A percentile compares a stretch with the other conserved stretches of the same genome.
Evolutionary conservation across 2,797 vertebrate species (phyloP).

Genomic region (Danio tinwini): DNA sequence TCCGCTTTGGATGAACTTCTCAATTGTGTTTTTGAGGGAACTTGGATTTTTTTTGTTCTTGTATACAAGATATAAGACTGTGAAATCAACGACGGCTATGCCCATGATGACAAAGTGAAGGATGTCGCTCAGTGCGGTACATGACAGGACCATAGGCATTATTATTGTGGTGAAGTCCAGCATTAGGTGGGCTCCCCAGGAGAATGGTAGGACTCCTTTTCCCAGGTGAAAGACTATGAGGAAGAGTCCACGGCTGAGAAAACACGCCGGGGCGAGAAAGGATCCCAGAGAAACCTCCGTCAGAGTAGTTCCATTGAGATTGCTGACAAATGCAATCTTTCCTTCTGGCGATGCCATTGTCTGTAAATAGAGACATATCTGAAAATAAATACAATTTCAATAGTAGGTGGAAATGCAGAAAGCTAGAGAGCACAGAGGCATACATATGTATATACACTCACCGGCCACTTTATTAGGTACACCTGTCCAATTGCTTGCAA

Average conservation of each 20-base stretch:
- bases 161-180: slow-evolving; percentile 86
- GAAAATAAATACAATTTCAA: not conserved
- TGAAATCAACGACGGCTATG: slow-evolving; percentile 65
- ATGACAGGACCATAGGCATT: slow-evolving; percentile 83
- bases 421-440: not conserved
- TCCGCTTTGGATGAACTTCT: slow-evolving; percentile 74
- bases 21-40: slow-evolving; percentile 63
- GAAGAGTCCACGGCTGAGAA: slow-evolving; percentile 86
- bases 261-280: slow-evolving; percentile 82
- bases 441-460: too few relatives aligned
- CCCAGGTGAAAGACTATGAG: slow-evolving; percentile 76
- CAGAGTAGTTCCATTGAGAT: slow-evolving; percentile 90
- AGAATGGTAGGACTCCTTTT: slow-evolving; percentile 67
- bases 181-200: slow-evolving; percentile 75
- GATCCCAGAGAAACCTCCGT: slow-evolving; percentile 84
- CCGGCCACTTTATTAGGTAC: too few relatives aligned
- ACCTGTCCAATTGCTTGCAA: too few relatives aligned
- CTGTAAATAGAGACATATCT: slow-evolving; percentile 60
- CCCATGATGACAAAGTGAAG: slow-evolving; percentile 72
- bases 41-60: slow-evolving; percentile 56
- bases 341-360: slow-evolving; percentile 84
- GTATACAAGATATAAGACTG: slow-evolving; percentile 76
- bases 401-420: not conserved
- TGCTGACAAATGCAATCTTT: slow-evolving; percentile 92
- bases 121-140: slow-evolving; percentile 82